A percentile compares a stretch with the other conserved stretches of the same genome.
These are phyloP conservation scores for Dioctria linearis DNA, from an alignment of 2,888 invertebrate genomes.

Conservation along the genomic window DNA sequence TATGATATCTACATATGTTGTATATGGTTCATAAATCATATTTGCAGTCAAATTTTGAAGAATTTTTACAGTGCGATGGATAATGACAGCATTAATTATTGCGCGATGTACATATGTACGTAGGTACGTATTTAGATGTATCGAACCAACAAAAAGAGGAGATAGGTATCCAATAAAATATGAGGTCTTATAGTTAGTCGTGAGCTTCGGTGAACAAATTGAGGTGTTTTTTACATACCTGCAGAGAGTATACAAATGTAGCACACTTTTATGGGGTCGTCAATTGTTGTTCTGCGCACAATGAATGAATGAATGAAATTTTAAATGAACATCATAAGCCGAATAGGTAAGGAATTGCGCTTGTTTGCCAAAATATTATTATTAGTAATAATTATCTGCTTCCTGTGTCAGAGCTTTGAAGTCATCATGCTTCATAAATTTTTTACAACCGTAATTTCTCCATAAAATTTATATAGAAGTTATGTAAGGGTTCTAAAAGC, in stretches of 20 bases:
- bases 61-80: background rate
- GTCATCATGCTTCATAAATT: background rate
- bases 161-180: background rate
- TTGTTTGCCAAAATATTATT: background rate
- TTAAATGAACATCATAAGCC: background rate
- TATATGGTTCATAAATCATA: background rate
- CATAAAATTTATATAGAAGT: background rate
- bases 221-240: no score
- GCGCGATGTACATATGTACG: background rate
- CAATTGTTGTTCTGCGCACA: background rate
- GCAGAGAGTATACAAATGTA: background rate
- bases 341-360: background rate
- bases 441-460: background rate
- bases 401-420: background rate
- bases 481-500: background rate
- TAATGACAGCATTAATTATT: slow-evolving; percentile 1
- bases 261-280: no score
- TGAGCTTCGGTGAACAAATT: no score
- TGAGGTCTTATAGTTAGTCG: no score
- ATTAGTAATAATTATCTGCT: background rate
- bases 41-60: no score
- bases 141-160: background rate
- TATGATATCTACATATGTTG: background rate
- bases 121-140: no score
- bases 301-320: background rate